phyloP scores from a whole-genome alignment of 2,797 vertebrate species.

The Adrianichthys oophorus region DNA sequence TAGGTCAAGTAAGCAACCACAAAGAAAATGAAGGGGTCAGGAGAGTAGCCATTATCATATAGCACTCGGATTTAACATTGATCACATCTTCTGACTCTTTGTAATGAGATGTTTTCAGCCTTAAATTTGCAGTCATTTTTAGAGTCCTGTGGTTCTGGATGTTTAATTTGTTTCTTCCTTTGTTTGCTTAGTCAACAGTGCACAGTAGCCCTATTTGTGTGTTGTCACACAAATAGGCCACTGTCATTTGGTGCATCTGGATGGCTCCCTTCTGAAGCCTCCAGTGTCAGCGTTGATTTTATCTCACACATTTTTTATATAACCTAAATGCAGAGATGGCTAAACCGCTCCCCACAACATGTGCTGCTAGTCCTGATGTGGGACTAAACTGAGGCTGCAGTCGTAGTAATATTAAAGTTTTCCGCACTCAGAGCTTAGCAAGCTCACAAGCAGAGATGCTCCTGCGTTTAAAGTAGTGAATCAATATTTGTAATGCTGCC shows the following conservation, averaged over 20 bases:
- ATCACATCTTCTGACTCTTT: slow-evolving; percentile 14
- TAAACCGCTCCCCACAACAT: slow-evolving; percentile 6
- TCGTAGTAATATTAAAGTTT: slow-evolving; percentile 23
- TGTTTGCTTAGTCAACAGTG: slow-evolving; percentile 32
- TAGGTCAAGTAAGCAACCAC: slow-evolving; percentile 56
- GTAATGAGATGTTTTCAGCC: slow-evolving; percentile 35
- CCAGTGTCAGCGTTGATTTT: slow-evolving; percentile 31
- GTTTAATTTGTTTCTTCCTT: slow-evolving; percentile 22
- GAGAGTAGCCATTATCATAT: slow-evolving; percentile 28
- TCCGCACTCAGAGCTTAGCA: slow-evolving; percentile 17
- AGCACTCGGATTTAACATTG: slow-evolving; percentile 17
- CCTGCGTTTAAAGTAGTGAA: slow-evolving; percentile 30
- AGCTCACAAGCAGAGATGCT: slow-evolving; percentile 14
- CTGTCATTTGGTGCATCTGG: slow-evolving; percentile 18
- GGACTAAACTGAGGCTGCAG: slow-evolving; percentile 24
- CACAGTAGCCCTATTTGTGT: slow-evolving; percentile 4
- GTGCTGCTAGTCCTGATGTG: slow-evolving; percentile 22
- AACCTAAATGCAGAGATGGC: slow-evolving; percentile 19
- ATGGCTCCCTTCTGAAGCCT: slow-evolving; percentile 19
- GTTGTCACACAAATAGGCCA: slow-evolving; percentile 6
- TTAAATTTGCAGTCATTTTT: slow-evolving; percentile 17
- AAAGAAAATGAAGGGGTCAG: slow-evolving; percentile 39
- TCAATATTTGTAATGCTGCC: slow-evolving; percentile 37
- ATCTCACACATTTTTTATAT: slow-evolving; percentile 50
- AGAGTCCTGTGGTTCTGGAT: slow-evolving; percentile 7